These are phyloP conservation scores for Himalopsyche anomala DNA, from an alignment of 2,888 invertebrate species.

Conservation along the genomic window DNA sequence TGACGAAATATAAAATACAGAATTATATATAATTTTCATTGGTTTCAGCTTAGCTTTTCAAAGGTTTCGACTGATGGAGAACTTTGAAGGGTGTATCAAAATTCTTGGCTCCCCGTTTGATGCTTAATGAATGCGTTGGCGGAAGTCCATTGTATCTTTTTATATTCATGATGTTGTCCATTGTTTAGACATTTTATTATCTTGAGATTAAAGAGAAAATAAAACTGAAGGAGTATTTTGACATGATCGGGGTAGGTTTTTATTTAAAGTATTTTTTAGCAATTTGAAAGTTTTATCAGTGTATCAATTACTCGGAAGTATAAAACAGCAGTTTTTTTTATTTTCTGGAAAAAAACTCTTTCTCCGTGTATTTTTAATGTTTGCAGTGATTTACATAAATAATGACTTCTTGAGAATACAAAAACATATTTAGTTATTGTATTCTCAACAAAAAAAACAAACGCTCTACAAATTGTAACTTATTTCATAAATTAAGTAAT, in stretches of 20 bases:
- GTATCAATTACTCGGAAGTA: background rate
- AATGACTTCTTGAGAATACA: no score
- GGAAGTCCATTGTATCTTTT: slow-evolving; percentile 10
- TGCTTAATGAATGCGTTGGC: slow-evolving; percentile 32
- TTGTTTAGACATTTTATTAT: background rate
- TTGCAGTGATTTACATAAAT: no score
- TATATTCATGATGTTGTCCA: background rate
- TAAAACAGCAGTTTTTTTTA: background rate
- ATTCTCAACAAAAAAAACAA: no score
- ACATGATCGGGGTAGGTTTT: background rate
- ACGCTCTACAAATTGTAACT: no score
- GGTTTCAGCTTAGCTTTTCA: background rate
- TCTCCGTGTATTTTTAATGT: background rate
- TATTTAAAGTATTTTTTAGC: background rate
- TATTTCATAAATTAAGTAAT: no score
- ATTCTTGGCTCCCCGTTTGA: slow-evolving; percentile 15
- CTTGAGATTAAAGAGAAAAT: background rate
- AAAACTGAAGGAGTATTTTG: background rate
- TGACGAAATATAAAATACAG: no score
- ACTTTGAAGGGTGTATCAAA: background rate
- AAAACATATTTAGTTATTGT: no score
- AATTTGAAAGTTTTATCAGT: background rate
- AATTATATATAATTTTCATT: background rate
- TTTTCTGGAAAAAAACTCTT: no score
- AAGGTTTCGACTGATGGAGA: background rate